A percentile compares a stretch with the other conserved stretches of the same genome.
Conservation (phyloP, 2,797 vertebrate species). For the Momotus momota region DNA sequence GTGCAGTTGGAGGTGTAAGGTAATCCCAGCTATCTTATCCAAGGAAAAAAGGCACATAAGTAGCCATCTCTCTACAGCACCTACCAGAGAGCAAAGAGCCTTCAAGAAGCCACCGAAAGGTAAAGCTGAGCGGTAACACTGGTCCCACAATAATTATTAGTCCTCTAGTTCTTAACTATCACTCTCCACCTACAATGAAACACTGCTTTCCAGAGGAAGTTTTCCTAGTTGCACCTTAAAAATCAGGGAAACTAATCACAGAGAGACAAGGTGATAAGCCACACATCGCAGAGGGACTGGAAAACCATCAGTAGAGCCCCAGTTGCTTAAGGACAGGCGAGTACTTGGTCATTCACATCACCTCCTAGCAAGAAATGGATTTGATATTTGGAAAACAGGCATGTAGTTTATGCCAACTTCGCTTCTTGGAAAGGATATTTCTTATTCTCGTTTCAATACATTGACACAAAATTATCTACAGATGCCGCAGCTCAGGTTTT, state of each 20-base stretch:
- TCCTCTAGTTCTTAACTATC: background rate
- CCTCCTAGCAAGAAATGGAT: background rate
- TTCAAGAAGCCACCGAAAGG: background rate
- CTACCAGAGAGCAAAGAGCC: background rate
- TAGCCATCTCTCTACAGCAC: background rate
- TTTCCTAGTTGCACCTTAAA: background rate
- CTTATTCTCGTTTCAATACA: background rate
- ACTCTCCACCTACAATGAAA: background rate
- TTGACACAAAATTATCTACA: background rate
- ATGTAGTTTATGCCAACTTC: accelerated
- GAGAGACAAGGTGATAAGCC: background rate
- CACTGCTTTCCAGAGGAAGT: background rate
- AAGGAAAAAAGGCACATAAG: background rate
- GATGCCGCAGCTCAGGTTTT: background rate
- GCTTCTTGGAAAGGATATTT: background rate
- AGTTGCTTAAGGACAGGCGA: background rate
- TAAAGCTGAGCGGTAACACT: background rate
- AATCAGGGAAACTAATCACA: background rate
- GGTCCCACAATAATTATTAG: background rate
- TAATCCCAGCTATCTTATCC: background rate
- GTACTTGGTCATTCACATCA: background rate
- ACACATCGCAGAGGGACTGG: background rate
- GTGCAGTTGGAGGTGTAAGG: background rate
- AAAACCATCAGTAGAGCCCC: background rate
- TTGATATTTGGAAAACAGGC: background rate